Base-by-base conservation (phyloP, 2,797 vertebrate genomes). In the Lacerta agilis region DNA sequence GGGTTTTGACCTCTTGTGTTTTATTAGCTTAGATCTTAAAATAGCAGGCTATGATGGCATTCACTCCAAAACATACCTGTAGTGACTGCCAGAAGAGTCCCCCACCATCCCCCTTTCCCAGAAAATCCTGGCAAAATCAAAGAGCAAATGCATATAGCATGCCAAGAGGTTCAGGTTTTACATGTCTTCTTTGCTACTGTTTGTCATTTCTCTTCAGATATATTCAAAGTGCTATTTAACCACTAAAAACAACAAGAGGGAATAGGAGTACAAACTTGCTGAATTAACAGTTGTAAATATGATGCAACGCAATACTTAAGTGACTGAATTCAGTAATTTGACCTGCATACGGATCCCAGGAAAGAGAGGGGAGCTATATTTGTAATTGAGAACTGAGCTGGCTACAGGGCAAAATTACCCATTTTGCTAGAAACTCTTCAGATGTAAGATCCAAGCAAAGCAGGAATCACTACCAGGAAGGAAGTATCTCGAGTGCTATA, bases 81-180 rank as follows among this genome's bases (percentile, higher is more conserved):
- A 0, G 27, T 78, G 61, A 25, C 80, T 69, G 64, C 71, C 80
- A 69, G 43, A 55, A 67, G 25, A 25, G 78, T 75, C 45, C 27
- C 49, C 33, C 11, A 58, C 7, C 75, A 33, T 58, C 75, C 18
- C 36, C 36, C 25, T 17, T 87, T 43, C 33, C 38, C 87, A 78
- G 49, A 71, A n/a, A 82, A 36, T 82, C n/a, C 41, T 87, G 72
- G 29, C 71, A 87, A 79, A 71, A 78, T 17, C 27, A 55, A 79
- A 25, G 64, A 78, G 49, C 55, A 66, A 45, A 80, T 88, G 27
- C 61, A 79, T 61, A 79, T 3, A 29, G 29, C 55, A 10, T 80
- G 38, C 69, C 23, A 27, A 71, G 49, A 43, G 38, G 20, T 79
- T 69, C 27, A 78, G 45, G 5, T 88, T 88, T 88, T 78, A 71